Conservation (phyloP, 2,113 vertebrate genomes). For the Caretta caretta region DNA sequence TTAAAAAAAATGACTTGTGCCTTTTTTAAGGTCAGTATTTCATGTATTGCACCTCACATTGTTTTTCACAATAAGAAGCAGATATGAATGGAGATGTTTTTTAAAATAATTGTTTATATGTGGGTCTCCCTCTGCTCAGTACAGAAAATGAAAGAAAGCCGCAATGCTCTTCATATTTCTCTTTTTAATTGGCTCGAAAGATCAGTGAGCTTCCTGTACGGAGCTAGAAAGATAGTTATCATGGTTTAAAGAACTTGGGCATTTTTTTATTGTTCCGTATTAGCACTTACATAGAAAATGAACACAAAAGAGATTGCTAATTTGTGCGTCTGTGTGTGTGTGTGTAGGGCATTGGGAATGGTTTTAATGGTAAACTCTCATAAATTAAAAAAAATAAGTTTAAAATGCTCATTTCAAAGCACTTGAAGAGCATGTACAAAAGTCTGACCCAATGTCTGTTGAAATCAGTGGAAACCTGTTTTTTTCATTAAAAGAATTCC, state of each 20-base stretch:
- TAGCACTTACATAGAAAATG: not conserved
- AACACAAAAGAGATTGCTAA: not conserved
- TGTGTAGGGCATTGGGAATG: not conserved
- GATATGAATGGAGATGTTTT: not conserved
- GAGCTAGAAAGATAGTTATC: not conserved
- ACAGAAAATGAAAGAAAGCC: not conserved
- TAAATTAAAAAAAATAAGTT: not conserved
- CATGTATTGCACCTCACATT: not conserved
- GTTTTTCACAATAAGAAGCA: not conserved
- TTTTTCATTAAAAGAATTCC: not conserved
- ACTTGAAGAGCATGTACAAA: not conserved
- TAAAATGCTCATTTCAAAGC: not conserved
- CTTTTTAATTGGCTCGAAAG: not conserved
- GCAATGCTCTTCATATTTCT: not conserved
- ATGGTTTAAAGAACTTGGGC: not conserved
- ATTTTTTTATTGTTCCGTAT: not conserved
- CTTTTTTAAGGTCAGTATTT: constrained; percentile 16
- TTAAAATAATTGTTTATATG: not conserved
- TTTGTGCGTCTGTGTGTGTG: not conserved
- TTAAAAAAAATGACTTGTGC: constrained; percentile 9
- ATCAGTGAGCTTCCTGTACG: not conserved
- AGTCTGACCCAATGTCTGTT: not conserved
- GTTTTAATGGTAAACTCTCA: not conserved
- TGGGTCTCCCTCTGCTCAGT: not conserved
- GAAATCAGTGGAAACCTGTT: not conserved